Base-by-base conservation (phyloP, 2,113 vertebrate species). In the Polyodon spathula region DNA sequence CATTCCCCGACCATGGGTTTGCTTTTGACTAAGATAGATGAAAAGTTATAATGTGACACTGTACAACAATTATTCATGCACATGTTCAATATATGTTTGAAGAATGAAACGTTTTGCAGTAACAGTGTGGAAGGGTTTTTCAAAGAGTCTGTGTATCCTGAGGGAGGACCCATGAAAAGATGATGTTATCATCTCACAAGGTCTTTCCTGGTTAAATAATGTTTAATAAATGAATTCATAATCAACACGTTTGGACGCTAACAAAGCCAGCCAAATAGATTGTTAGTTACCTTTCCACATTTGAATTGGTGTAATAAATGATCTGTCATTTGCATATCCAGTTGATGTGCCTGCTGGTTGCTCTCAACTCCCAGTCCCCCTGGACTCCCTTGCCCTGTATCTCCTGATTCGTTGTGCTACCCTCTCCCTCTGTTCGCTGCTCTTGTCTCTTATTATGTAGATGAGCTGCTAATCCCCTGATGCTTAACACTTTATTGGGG, bases 241-340 rank as follows among this genome's bases (percentile, higher is more conserved):
- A 64, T 64, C 63, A 64, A 64, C 41, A 17, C 27, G 56, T 59
- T 53, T 59, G 56, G 59, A 64, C 55, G 43, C 57, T 64, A 42
- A 53, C 43, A 59, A 59, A 64, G 48, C 39, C n/a, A n/a, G 62
- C 51, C 46, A 9, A 56, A 56, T 37, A 52, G 39, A n/a, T 38
- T 17, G 12, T 11, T 40, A 42, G 50, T 48, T 53, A 40, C 56
- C 7, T 42, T 58, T 37, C 50, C 40, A 64, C 51, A 54, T 59
- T 64, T 64, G 59, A 64, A 64, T 64, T 57, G 59, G 8, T 40
- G 63, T 64, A 59, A 64, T 64, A 43, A 64, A 64, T 64, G 51
- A 53, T 59, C 57, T 64, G 63, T 60, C 56, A 64, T 51, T 57
- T 64, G 57, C 57, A 8, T n/a, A 12, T 40, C 44, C 48, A 57